Evolutionary conservation across 2,888 invertebrate genomes (phyloP), one percentile per base, ranked within the genome.

Genomic region (Rugalucina vietnamica): DNA sequence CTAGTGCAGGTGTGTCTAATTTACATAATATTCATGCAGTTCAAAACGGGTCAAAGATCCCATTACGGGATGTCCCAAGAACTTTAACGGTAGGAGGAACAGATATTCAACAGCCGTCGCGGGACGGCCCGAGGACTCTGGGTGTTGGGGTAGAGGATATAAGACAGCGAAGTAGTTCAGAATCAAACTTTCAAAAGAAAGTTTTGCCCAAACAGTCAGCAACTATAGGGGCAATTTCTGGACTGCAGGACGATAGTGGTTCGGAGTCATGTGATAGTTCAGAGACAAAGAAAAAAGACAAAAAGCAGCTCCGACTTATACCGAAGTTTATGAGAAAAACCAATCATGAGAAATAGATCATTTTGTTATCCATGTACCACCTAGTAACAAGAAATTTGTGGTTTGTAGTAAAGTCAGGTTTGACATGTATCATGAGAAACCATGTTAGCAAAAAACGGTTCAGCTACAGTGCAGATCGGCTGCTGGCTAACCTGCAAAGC

Each of bases 321-420:
- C 87, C 87, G n/a, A 87, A 87, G 77, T 85, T 87, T 54, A 87
- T 87, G 85, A 75, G 87, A 69, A 85, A 71, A 73, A 81, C 85
- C 50, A 85, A 87, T 43, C 43, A 65, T 76, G 60, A 39, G 27
- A 65, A 36, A 43, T 75, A 36, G 36, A 60, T n/a, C n/a, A n/a
- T n/a, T n/a, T n/a, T n/a, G n/a, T n/a, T n/a, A n/a, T n/a, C n/a
- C n/a, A n/a, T n/a, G n/a, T n/a, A n/a, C n/a, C n/a, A n/a, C n/a
- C n/a, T n/a, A n/a, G n/a, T n/a, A n/a, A n/a, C n/a, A n/a, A n/a
- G n/a, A n/a, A n/a, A n/a, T n/a, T n/a, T n/a, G n/a, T n/a, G n/a
- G n/a, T n/a, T n/a, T n/a, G n/a, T n/a, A n/a, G n/a, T n/a, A n/a
- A n/a, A n/a, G n/a, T n/a, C n/a, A n/a, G n/a, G n/a, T n/a, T n/a